Conservation (phyloP, 2,888 invertebrate species). For the Aelia acuminata region DNA sequence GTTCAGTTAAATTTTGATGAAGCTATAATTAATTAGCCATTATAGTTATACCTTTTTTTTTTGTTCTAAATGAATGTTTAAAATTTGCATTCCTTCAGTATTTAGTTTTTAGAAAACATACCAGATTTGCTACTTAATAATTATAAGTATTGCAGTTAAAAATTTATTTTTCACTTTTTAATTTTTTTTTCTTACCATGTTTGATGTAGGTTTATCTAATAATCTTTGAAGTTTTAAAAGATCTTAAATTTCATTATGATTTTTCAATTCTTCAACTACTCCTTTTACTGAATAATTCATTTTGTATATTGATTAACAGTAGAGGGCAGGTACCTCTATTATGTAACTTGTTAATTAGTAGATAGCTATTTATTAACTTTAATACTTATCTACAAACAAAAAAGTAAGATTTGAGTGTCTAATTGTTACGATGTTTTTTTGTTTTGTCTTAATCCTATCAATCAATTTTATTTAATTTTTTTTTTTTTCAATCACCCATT, state of each 20-base stretch:
- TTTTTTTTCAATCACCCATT: background rate
- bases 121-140: background rate
- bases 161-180: background rate
- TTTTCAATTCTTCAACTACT: background rate
- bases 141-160: background rate
- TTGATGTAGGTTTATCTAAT: background rate
- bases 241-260: background rate
- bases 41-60: background rate
- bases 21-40: background rate
- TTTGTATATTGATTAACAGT: background rate
- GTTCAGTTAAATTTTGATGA: background rate
- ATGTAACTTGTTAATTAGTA: constrained; percentile 7
- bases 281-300: background rate
- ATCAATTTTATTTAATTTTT: background rate
- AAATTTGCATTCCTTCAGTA: constrained; percentile 31
- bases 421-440: background rate
- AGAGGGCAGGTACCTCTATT: constrained; percentile 15
- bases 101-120: constrained; percentile 36
- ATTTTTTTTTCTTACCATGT: background rate
- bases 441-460: background rate
- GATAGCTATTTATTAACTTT: background rate
- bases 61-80: constrained; percentile 9
- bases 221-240: background rate
- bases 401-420: constrained; percentile 11
- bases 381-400: constrained; percentile 1